Base-by-base conservation (phyloP, 2,888 invertebrate genomes). In the Julus scanicus region DNA sequence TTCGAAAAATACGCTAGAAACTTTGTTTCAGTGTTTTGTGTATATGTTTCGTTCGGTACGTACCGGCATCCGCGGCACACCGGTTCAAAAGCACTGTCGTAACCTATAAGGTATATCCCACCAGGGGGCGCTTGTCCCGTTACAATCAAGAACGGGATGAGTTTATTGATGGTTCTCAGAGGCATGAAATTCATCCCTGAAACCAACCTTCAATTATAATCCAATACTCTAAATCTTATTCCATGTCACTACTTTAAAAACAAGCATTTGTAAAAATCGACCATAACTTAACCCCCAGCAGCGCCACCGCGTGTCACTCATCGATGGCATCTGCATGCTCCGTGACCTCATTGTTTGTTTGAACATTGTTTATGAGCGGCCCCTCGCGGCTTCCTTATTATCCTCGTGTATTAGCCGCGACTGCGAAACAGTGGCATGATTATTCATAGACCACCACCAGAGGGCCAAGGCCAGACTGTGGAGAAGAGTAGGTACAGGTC, bases 401-500 rank as follows among this genome's bases (percentile, higher is more conserved):
- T 71, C 5, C n/a, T 71, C 20, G 63, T 20, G 63, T 20, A 71
- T 80, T 80, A 71, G 71, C 71, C 71, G 71, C 53, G 53, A 17
- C 53, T 53, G 53, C 53, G 53, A 63, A 53, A 80, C 80, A 37
- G 80, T 80, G 37, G 80, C 44, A 85, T 44, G 85, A 85, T 85
- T 85, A 85, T 85, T 85, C 85, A 85, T 85, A 44, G 85, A 85
- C 85, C 85, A 85, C 85, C 85, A 85, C 49, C 85, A 85, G 48
- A 85, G 49, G 85, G 85, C 85, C 85, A 85, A 85, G 85, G 85
- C 49, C 49, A 85, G 29, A 85, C 85, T 85, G 17, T 20, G 20
- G 85, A 9, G 49, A 44, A 20, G 85, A n/a, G 49, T n/a, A 44
- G 49, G 85, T 49, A 85, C 20, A 85, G 85, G 85, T 85, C 85